Evolutionary conservation across 2,113 vertebrate genomes (phyloP), one percentile per base, ranked within the genome.

Genomic region (Henicopernis longicauda): DNA sequence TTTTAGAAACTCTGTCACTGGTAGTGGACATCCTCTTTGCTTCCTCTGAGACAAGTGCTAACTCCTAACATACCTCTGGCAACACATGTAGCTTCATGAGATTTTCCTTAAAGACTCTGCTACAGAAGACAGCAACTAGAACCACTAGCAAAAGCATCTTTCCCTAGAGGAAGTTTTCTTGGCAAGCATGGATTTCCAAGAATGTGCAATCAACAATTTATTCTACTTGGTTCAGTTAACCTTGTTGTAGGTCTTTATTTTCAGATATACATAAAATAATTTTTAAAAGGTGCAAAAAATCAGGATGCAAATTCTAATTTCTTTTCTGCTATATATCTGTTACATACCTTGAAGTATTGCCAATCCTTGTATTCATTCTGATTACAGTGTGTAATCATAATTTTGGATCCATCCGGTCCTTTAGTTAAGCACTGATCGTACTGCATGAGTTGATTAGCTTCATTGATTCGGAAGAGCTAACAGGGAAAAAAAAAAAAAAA

Each of bases 401-500:
- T 92, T 59, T 98, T 98, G 23, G 98, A 98, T 70, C 98, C 99
- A 89, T 99, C 99, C 5, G 93, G 15, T 54, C 98, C 99, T 96
- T 98, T 99, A 32, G 98, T 99, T 97, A 99, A 97, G 97, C 99
- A 99, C 96, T 99, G 99, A 95, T 99, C 99, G 0, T 99, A 99
- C 88, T 99, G 99, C 99, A 99, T 99, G 86, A 99, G 96, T 93
- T 99, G 99, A 97, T 99, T 99, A 10, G 99, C 99, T 96, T 99
- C 99, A 25, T 99, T 99, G 94, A 99, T 99, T 95, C 99, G 98
- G 97, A 99, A 99, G 94, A 99, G 98, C 99, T 99, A 89, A 78
- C 34, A 52, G 34, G 2, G n/a, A n/a, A 26, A 94, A 58, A 52
- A 52, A 52, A 90, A 90, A 66, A 70, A 66, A 65, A 40, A 20